Evolutionary conservation across 1,140 invertebrate genomes (phyloP), one percentile per base, ranked within the genome.

Genomic region (Pseudomyrmex pallidus): DNA sequence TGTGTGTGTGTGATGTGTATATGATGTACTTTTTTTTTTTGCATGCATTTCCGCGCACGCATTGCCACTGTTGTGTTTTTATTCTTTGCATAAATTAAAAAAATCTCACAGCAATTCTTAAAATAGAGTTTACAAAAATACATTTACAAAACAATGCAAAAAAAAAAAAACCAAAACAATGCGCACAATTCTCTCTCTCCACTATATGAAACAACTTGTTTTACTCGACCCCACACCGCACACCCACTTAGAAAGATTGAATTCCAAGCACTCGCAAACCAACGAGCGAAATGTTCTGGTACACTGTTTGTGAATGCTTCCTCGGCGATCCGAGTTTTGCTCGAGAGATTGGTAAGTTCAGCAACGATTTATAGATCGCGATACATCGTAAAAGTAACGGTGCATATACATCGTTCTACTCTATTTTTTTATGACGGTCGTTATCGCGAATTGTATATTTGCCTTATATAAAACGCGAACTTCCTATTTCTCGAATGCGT

Each of bases 201-300:
- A 48, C 44, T 25, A 13, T 59, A 78, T 78, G 67, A 66, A 86
- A 68, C 86, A 83, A 83, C 62, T 83, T 77, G 77, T 85, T 73
- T 66, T 59, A 59, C 12, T 77, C 72, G 64, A 77, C 20, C n/a
- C 35, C 4, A 4, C 25, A 67, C n/a, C 67, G 66, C 10, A 57
- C 13, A 52, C 44, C 44, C 73, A 87, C 84, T 87, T 86, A 84
- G 63, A 80, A 80, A 84, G 86, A 87, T 87, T 87, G 84, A 86
- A 87, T 87, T 78, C 44, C 66, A 35, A 44, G 68, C 44, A 44
- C 56, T 54, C 59, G 70, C 63, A n/a, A 17, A 67, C 62, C 54
- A 84, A 64, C 35, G 66, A 84, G 48, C 85, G 54, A 78, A 66
- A 85, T 50, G 59, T 66, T 61, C 62, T n/a, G 46, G n/a, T 54